Conservation (phyloP, 1,140 invertebrate species). For the Eumaeus atala region DNA sequence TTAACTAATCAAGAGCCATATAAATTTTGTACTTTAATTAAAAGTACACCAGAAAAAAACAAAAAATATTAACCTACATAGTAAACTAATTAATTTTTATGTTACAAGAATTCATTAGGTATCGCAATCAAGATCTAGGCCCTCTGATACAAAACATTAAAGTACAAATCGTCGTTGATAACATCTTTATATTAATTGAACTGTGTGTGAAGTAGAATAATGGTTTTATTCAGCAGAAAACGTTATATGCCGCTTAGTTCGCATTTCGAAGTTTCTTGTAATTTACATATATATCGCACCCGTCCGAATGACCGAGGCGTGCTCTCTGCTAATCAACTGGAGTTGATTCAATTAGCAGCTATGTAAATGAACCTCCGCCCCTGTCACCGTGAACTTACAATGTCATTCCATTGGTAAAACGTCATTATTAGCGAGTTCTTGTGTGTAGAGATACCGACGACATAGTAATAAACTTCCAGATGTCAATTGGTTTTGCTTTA, state of each 20-base stretch:
- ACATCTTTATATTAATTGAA: conserved; percentile 6
- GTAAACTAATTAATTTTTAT: neutral
- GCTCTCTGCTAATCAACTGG: conserved; percentile 14
- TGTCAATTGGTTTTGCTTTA: no score
- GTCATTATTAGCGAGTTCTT: no score
- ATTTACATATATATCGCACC: neutral
- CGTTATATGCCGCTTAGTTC: neutral
- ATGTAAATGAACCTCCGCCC: conserved; percentile 12
- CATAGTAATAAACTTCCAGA: no score
- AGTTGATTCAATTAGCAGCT: conserved; percentile 15
- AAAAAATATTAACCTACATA: neutral
- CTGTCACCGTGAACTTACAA: neutral
- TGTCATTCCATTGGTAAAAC: no score
- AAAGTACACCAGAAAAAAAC: no score
- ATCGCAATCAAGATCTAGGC: neutral
- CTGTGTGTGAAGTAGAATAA: neutral
- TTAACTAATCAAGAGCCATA: no score
- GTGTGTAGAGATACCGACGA: no score
- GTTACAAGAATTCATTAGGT: neutral
- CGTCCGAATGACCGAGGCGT: neutral
- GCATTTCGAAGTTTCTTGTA: conserved; percentile 3
- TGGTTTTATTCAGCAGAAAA: conserved; percentile 4
- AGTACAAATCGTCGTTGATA: conserved; percentile 1
- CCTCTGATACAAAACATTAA: conserved; percentile 1
- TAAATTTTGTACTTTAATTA: no score